These are phyloP conservation scores for Oreohelix idahoensis DNA, from an alignment of 1,140 invertebrate species.

Conservation along the genomic window DNA sequence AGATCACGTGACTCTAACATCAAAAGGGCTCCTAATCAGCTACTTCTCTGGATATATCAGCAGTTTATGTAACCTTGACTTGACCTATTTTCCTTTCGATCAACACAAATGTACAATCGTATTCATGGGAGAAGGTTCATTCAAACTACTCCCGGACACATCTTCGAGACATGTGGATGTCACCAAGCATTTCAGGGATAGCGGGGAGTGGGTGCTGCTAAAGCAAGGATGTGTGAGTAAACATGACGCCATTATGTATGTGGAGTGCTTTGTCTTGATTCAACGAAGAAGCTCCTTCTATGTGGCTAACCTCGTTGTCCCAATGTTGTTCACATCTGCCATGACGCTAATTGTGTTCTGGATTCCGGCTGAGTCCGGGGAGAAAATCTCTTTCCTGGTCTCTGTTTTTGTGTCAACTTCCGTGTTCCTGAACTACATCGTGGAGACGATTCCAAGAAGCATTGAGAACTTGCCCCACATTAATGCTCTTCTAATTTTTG, in stretches of 20 bases:
- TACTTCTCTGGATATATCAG: background rate
- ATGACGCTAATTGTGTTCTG: conserved; percentile 19
- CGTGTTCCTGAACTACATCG: conserved; percentile 17
- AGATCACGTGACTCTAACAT: background rate
- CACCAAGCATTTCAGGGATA: background rate
- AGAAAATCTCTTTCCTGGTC: conserved; percentile 8
- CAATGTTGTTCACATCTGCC: conserved; percentile 7
- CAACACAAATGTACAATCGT: conserved; percentile 8
- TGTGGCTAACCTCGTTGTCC: conserved; percentile 13
- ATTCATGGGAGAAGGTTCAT: background rate
- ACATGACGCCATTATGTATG: background rate
- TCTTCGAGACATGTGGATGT: background rate
- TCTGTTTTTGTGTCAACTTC: conserved; percentile 6
- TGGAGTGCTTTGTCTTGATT: background rate
- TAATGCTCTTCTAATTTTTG: background rate
- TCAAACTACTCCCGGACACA: background rate
- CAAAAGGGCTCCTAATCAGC: background rate
- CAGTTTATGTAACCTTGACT: background rate
- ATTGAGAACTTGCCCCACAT: background rate
- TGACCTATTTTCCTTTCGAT: conserved; percentile 26
- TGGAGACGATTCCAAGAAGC: background rate
- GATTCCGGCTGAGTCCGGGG: conserved; percentile 3
- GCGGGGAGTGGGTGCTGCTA: background rate
- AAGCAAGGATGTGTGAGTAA: background rate
- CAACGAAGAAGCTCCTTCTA: background rate